Evolutionary conservation across 2,113 vertebrate species (phyloP).

Genomic region (Hirundichthys speculiger): DNA sequence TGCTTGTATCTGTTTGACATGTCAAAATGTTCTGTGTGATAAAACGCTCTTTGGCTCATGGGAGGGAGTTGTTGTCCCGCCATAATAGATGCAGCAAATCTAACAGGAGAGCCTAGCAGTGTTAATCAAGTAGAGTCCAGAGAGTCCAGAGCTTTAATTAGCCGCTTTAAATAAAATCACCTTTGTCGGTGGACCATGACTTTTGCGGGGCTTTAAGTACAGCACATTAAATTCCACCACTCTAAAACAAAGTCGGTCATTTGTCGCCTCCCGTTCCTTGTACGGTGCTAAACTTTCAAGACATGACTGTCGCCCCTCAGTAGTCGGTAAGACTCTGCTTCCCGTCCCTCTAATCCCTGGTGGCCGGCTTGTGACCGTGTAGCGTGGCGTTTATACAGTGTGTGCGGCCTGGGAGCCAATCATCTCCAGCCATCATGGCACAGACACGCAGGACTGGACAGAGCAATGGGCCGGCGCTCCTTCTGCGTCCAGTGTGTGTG

Average conservation of each 20-base stretch:
- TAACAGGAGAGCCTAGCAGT: slow-evolving; percentile 5
- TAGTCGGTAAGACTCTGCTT: slow-evolving; percentile 55
- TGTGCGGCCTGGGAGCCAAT: slow-evolving; percentile 72
- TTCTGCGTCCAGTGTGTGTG: slow-evolving; percentile 40
- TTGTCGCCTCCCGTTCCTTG: slow-evolving; percentile 46
- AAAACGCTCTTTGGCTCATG: background rate
- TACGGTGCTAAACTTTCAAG: slow-evolving; percentile 48
- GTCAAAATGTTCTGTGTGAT: background rate
- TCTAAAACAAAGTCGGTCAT: slow-evolving; percentile 44
- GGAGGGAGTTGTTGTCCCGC: background rate
- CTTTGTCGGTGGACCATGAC: slow-evolving; percentile 20
- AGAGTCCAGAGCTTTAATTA: slow-evolving; percentile 16
- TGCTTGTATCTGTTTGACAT: background rate
- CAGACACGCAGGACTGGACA: slow-evolving; percentile 79
- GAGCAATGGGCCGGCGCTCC: slow-evolving; percentile 71
- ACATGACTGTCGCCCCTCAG: slow-evolving; percentile 35
- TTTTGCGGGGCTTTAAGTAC: slow-evolving; percentile 13
- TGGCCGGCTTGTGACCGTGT: slow-evolving; percentile 72
- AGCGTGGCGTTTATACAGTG: slow-evolving; percentile 66
- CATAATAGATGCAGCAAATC: slow-evolving; percentile 3
- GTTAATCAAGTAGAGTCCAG: background rate
- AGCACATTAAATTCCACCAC: slow-evolving; percentile 24
- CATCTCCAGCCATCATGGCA: slow-evolving; percentile 80
- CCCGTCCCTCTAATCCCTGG: slow-evolving; percentile 75
- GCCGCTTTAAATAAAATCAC: slow-evolving; percentile 29